A percentile compares a stretch with the other conserved stretches of the same genome.
Evolutionary conservation across 2,797 vertebrate species (phyloP).

Genomic region (Mus caroli): DNA sequence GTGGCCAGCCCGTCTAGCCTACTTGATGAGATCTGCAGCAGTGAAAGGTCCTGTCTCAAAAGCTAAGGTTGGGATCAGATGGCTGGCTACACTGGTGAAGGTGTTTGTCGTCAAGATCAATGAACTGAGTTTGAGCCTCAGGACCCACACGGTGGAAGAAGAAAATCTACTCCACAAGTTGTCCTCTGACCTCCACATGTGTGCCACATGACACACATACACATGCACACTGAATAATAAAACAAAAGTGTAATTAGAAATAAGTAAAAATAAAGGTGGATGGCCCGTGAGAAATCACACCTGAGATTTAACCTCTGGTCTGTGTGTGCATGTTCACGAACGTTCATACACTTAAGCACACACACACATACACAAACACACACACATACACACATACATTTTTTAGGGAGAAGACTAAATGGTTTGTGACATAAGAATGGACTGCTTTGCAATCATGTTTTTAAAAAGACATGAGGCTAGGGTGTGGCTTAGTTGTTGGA

Average conservation of each 20-base stretch:
- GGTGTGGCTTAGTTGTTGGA: neutral
- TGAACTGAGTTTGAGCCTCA: too few species aligned
- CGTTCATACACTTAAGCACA: accelerated
- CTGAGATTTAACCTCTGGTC: neutral
- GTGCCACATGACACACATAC: too few species aligned
- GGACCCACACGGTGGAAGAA: neutral
- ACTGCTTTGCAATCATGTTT: neutral
- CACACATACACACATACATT: too few species aligned
- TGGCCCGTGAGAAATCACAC: neutral
- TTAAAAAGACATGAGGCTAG: neutral
- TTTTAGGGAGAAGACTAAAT: neutral
- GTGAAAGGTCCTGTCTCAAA: neutral
- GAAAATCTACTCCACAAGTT: neutral
- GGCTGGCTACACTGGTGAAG: neutral
- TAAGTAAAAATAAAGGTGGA: neutral
- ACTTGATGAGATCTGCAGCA: neutral
- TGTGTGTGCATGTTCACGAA: too few species aligned
- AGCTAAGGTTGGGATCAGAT: neutral
- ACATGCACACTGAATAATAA: neutral
- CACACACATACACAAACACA: neutral
- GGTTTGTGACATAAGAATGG: neutral
- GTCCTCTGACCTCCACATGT: neutral
- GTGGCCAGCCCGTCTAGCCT: neutral
- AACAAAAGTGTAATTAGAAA: neutral
- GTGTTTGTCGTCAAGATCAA: too few species aligned